Percentiles rank a stretch among this genome's conserved stretches.
Conservation (phyloP, 2,113 vertebrate genomes). For the Albula goreensis region DNA sequence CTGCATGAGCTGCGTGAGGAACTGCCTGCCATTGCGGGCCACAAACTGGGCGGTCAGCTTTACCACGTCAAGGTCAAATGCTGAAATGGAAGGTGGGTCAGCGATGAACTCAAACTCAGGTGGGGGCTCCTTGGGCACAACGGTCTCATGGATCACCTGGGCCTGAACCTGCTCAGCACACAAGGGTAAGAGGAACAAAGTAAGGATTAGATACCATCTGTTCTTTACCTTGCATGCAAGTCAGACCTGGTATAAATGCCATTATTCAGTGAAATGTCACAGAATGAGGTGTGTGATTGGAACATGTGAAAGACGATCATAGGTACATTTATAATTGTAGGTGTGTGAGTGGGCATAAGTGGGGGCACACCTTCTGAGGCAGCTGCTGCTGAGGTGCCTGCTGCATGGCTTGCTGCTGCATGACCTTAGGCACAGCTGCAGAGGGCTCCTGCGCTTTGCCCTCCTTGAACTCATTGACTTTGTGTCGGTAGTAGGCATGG, state of each 20-base stretch:
- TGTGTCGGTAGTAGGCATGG: constrained; percentile 98
- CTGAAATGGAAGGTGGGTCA: constrained; percentile 94
- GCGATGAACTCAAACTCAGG: constrained; percentile 97
- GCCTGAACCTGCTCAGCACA: constrained; percentile 79
- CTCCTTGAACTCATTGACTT: constrained; percentile 98
- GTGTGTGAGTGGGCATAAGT: background rate
- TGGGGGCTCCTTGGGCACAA: constrained; percentile 93
- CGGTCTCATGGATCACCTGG: constrained; percentile 91
- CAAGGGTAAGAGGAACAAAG: accelerated
- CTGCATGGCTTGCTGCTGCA: constrained; percentile 85
- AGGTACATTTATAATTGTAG: too few relatives aligned
- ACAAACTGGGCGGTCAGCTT: constrained; percentile 97
- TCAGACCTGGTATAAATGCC: too few relatives aligned
- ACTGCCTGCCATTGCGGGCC: constrained; percentile 93
- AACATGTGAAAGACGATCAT: too few relatives aligned
- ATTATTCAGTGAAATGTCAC: too few relatives aligned
- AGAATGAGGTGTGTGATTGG: too few relatives aligned
- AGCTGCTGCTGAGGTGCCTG: constrained; percentile 81
- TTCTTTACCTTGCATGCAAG: background rate
- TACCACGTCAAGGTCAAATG: constrained; percentile 95
- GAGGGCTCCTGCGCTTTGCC: constrained; percentile 96
- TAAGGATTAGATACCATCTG: background rate
- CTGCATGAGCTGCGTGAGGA: constrained; percentile 98
- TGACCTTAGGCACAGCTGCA: constrained; percentile 94
- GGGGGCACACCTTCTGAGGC: constrained; percentile 83